A percentile compares a stretch with the other conserved stretches of the same genome.
Evolutionary conservation across 2,797 vertebrate species (phyloP).

Genomic region (Euthynnus affinis): DNA sequence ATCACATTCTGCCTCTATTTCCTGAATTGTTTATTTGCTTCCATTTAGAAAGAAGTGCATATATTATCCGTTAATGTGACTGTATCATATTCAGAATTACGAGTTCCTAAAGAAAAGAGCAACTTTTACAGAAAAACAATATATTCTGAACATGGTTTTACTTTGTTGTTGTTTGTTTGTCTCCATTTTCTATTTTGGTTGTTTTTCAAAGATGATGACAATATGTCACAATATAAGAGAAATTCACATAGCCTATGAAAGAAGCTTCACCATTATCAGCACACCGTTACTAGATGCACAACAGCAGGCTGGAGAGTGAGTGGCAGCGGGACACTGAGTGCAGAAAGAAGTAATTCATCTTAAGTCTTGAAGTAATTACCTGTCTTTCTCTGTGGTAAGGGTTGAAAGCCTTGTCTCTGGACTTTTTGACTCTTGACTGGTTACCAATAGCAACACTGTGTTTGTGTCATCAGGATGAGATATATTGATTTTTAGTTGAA

Average conservation of each 20-base stretch:
- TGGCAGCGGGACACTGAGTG: constrained; percentile 12
- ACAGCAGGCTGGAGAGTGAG: constrained; percentile 3
- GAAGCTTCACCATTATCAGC: background rate
- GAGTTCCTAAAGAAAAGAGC: background rate
- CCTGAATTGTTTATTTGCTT: constrained; percentile 24
- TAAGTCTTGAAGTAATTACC: constrained; percentile 36
- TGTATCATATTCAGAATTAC: background rate
- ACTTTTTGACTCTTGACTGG: constrained; percentile 26
- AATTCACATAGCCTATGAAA: background rate
- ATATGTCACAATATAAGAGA: background rate
- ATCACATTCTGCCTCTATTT: constrained; percentile 34
- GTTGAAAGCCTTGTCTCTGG: constrained; percentile 11
- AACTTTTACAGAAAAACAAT: constrained; percentile 6
- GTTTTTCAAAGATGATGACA: constrained; percentile 4
- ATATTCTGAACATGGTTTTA: background rate
- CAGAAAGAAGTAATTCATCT: constrained; percentile 24
- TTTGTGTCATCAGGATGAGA: constrained; percentile 39
- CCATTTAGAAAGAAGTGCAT: constrained; percentile 11
- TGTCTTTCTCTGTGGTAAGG: constrained; percentile 1
- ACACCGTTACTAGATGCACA: background rate
- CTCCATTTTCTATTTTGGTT: background rate
- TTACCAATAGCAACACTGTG: constrained; percentile 38
- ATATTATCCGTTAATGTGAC: constrained; percentile 2
- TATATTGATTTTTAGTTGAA: constrained; percentile 60
- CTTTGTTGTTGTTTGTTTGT: background rate